Percentiles rank a stretch among this genome's conserved stretches.
Evolutionary conservation across 1,140 invertebrate genomes (phyloP).

Genomic region (Pseudomyrmex cubaensis): DNA sequence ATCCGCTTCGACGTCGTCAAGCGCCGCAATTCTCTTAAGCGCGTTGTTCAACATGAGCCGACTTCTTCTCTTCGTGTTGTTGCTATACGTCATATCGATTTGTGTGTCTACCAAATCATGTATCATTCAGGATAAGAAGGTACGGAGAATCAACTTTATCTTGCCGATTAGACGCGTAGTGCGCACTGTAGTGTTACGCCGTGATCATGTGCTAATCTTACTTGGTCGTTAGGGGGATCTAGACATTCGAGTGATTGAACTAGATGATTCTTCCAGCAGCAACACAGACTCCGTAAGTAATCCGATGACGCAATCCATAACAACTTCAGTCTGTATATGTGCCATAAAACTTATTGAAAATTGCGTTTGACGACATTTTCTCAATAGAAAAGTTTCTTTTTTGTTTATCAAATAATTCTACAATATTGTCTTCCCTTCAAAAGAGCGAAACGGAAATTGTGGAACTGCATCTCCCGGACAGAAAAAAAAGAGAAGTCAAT

Average conservation of each 20-base stretch:
- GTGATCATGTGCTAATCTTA: conserved; percentile 70
- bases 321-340: too few species aligned
- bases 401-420: too few species aligned
- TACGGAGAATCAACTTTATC: conserved; percentile 67
- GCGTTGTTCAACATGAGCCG: conserved; percentile 51
- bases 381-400: too few species aligned
- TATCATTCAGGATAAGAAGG: conserved; percentile 66
- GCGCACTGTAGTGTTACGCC: conserved; percentile 53
- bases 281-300: conserved; percentile 65
- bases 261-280: conserved; percentile 31
- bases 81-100: conserved; percentile 42
- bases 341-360: too few species aligned
- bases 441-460: conserved; percentile 67
- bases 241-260: conserved; percentile 66
- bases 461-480: conserved; percentile 65
- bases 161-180: conserved; percentile 49
- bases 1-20: not conserved
- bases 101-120: conserved; percentile 49
- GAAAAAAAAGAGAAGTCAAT: conserved; percentile 56
- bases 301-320: not conserved
- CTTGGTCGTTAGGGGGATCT: conserved; percentile 68
- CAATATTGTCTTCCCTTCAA: not conserved
- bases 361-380: too few species aligned
- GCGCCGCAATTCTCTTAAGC: conserved; percentile 15
- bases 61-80: conserved; percentile 56